Percentiles rank a stretch among this genome's conserved stretches.
These are phyloP conservation scores for Pachycephala philippinensis DNA, from an alignment of 2,113 vertebrate species.

Conservation along the genomic window DNA sequence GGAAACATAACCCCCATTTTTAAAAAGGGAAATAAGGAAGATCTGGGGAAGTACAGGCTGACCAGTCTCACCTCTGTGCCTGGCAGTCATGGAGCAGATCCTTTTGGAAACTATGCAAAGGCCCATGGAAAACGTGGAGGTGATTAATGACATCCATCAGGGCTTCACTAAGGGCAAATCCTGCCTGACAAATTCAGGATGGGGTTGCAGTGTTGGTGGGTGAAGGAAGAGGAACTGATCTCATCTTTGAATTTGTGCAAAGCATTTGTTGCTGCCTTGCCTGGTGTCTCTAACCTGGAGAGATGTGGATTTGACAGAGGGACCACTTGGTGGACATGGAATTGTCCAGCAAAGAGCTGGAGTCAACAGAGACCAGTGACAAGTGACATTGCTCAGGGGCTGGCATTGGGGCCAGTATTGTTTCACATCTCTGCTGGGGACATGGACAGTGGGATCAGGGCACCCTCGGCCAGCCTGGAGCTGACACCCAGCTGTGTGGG, in stretches of 20 bases:
- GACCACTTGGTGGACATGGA: background rate
- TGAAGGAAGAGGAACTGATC: background rate
- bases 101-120: background rate
- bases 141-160: background rate
- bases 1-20: background rate
- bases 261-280: background rate
- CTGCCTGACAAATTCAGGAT: background rate
- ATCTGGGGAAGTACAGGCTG: background rate
- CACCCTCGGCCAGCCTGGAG: background rate
- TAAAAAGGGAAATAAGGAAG: background rate
- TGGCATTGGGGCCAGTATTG: background rate
- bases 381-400: background rate
- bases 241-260: background rate
- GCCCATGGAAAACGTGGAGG: background rate
- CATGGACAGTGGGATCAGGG: background rate
- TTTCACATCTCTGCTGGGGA: background rate
- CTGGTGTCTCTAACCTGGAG: background rate
- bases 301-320: background rate
- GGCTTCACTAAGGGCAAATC: background rate
- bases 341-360: background rate
- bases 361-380: background rate
- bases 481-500: background rate
- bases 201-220: background rate
- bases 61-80: background rate
- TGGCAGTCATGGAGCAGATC: background rate